Conservation (phyloP, 2,888 invertebrate genomes). For the Anthrax anthrax region DNA sequence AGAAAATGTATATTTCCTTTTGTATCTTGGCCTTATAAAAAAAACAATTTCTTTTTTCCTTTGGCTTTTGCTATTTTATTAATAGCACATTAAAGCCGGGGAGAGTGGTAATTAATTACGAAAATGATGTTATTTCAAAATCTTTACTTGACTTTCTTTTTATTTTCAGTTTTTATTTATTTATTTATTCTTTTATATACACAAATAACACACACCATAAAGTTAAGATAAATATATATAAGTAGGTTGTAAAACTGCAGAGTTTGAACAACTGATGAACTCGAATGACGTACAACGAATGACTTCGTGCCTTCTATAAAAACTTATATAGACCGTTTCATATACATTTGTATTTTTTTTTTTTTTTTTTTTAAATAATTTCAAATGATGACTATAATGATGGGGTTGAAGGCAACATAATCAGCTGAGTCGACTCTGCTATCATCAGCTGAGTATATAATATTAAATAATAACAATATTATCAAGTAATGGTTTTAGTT, state of each 20-base stretch:
- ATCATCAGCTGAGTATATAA: background rate
- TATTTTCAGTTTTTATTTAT: background rate
- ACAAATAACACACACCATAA: background rate
- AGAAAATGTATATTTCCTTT: too few relatives aligned
- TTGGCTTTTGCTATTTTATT: background rate
- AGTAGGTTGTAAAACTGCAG: background rate
- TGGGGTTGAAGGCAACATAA: background rate
- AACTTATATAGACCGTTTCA: background rate
- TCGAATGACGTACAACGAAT: slow-evolving; percentile 6
- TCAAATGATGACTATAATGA: slow-evolving; percentile 1
- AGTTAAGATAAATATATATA: background rate
- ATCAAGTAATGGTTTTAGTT: too few relatives aligned
- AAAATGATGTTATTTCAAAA: background rate
- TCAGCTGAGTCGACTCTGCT: slow-evolving; percentile 4
- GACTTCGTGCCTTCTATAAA: background rate
- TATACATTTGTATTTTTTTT: too few relatives aligned
- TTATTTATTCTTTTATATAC: background rate
- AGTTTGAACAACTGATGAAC: background rate
- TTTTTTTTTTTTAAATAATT: too few relatives aligned
- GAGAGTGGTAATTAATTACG: background rate
- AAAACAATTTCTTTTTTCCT: background rate
- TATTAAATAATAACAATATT: too few relatives aligned
- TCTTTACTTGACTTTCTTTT: background rate
- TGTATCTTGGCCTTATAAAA: too few relatives aligned
- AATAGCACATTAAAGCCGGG: background rate